phyloP scores from a whole-genome alignment of 2,888 invertebrate species.

The Dendrolimus houi region DNA sequence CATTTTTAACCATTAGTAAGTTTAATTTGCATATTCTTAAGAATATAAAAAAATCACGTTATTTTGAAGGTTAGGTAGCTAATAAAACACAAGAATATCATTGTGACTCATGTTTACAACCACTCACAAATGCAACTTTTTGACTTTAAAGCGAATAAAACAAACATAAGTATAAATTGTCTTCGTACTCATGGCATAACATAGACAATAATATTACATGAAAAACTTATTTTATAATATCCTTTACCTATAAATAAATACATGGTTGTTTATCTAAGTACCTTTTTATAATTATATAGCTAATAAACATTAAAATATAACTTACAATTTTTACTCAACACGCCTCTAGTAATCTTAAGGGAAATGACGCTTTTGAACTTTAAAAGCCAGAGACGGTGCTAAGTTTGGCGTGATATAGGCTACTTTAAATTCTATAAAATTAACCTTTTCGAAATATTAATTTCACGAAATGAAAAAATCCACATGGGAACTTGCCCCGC shows the following conservation, averaged over 20 bases:
- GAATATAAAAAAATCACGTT: no score
- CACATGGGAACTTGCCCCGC: no score
- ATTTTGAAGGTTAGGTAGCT: not conserved
- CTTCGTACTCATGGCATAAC: constrained; percentile 66
- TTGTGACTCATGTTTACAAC: constrained; percentile 73
- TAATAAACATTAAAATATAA: not conserved
- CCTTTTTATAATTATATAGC: constrained; percentile 10
- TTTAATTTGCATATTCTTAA: no score
- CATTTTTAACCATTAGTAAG: no score
- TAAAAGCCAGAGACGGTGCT: no score
- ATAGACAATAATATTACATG: constrained; percentile 43
- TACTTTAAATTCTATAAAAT: no score
- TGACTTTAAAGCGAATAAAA: constrained; percentile 65
- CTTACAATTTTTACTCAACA: no score
- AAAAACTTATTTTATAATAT: constrained; percentile 27
- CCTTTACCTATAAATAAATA: constrained; percentile 55
- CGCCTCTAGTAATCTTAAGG: no score
- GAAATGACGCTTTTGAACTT: no score
- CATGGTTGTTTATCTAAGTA: constrained; percentile 22
- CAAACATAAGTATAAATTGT: constrained; percentile 45
- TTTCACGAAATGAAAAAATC: no score
- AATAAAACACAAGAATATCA: constrained; percentile 44
- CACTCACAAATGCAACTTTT: constrained; percentile 69
- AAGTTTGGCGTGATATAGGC: no score
- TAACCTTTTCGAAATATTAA: no score